phyloP scores from a whole-genome alignment of 1,140 invertebrate genomes.

The Nymphalis io region DNA sequence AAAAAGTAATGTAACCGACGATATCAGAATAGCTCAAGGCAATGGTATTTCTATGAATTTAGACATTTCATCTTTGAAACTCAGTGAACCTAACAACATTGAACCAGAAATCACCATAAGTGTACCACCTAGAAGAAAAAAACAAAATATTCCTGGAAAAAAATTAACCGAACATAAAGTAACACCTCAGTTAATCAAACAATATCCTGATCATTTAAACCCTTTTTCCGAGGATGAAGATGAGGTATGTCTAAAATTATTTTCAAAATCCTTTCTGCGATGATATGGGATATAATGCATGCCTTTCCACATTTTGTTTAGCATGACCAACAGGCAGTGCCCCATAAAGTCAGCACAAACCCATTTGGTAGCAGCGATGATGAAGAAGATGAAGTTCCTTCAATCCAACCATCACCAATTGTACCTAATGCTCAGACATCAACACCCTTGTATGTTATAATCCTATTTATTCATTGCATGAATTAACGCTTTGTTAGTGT shows the following conservation, averaged over 20 bases:
- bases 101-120: slow-evolving; percentile 60
- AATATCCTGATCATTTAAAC: slow-evolving; percentile 90
- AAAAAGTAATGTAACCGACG: slow-evolving; percentile 71
- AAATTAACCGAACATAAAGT: slow-evolving; percentile 33
- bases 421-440: slow-evolving; percentile 40
- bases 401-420: slow-evolving; percentile 46
- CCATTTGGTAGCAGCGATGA: slow-evolving; percentile 87
- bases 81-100: slow-evolving; percentile 37
- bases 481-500: slow-evolving; percentile 2
- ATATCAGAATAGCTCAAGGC: slow-evolving; percentile 66
- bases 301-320: slow-evolving; percentile 30
- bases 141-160: slow-evolving; percentile 48
- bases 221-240: slow-evolving; percentile 88
- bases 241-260: slow-evolving; percentile 42
- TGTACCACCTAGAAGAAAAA: slow-evolving; percentile 72
- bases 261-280: neutral
- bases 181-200: slow-evolving; percentile 38
- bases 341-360: slow-evolving; percentile 80
- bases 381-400: slow-evolving; percentile 80
- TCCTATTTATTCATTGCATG: slow-evolving; percentile 18
- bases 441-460: slow-evolving; percentile 57
- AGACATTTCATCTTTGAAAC: slow-evolving; percentile 30
- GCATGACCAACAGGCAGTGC: slow-evolving; percentile 36
- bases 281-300: slow-evolving; percentile 31
- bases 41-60: slow-evolving; percentile 38